Evolutionary conservation across 2,888 invertebrate species (phyloP), one percentile per base, ranked within the genome.

Genomic region (Stenodera caucasica): DNA sequence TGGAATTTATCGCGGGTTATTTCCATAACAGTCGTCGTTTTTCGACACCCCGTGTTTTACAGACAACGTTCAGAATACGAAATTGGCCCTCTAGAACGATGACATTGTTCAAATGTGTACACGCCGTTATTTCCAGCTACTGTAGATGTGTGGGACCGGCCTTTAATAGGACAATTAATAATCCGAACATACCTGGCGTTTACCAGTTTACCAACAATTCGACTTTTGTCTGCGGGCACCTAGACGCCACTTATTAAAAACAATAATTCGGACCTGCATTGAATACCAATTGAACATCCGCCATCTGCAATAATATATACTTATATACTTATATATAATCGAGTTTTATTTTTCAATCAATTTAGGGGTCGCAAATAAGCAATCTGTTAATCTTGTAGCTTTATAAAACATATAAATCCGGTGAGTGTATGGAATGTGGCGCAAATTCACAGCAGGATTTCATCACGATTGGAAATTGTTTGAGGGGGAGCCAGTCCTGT

Each of bases 331-430:
- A n/a, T n/a, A n/a, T n/a, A n/a, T n/a, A n/a, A n/a, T n/a, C n/a
- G n/a, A n/a, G n/a, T n/a, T n/a, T n/a, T n/a, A 45, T 45, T 45
- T 45, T 21, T 45, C 45, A 72, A 70, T 71, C 72, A 70, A 72
- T 71, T 72, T 71, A 66, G 65, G 61, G 45, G 45, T 71, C 70
- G 66, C 67, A 68, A 72, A 73, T 71, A 69, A 71, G 71, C 71
- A 74, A 75, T 74, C 73, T 72, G 70, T 67, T 75, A 75, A 75
- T 74, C 74, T 73, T 63, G 71, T n/a, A 9, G 37, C 73, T 72
- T 73, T 72, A 74, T 72, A 73, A 74, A 73, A 74, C n/a, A n/a
- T 75, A 74, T 73, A 75, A 75, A 75, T 75, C 74, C 72, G 75
- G n/a, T 70, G 61, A 12, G 45, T 45, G 70, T 73, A 72, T 72